Conservation (phyloP, 2,797 vertebrate species). For the Lophius americanus region DNA sequence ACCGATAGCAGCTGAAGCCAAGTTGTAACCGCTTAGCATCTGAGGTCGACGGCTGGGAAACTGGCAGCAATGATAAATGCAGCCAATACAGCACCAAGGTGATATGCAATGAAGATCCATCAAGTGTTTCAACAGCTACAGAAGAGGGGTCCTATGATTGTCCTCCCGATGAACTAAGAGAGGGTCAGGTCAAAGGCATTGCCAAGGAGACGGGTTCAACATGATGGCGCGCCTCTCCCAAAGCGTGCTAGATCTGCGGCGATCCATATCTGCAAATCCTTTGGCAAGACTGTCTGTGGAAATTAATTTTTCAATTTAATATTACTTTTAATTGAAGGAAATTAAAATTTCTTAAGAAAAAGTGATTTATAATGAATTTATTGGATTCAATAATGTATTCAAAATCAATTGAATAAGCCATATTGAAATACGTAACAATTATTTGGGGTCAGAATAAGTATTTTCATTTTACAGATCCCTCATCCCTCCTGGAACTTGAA, state of each 20-base stretch:
- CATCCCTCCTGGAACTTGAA: conserved; percentile 10
- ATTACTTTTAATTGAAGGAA: too few species aligned
- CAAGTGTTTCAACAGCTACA: conserved; percentile 83
- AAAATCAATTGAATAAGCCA: too few species aligned
- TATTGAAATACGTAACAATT: too few species aligned
- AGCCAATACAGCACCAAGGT: conserved; percentile 83
- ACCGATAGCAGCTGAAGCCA: background rate
- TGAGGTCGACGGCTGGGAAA: conserved; percentile 46
- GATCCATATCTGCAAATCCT: conserved; percentile 12
- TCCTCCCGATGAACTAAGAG: conserved; percentile 47
- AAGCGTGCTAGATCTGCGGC: conserved; percentile 80
- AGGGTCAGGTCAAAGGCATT: conserved; percentile 68
- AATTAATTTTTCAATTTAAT: too few species aligned
- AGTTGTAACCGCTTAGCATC: conserved; percentile 12
- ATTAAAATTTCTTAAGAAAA: too few species aligned
- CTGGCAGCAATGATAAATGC: conserved; percentile 76
- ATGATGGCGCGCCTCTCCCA: conserved; percentile 85
- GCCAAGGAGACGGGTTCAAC: conserved; percentile 77
- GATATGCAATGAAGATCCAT: conserved; percentile 81
- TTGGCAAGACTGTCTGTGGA: too few species aligned
- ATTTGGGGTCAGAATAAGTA: too few species aligned
- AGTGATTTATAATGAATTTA: too few species aligned
- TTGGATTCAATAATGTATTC: too few species aligned
- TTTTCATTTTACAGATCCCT: too few species aligned
- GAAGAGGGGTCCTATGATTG: conserved; percentile 91